These are phyloP conservation scores for Bradysia coprophila DNA, from an alignment of 1,140 invertebrate species.

Conservation along the genomic window DNA sequence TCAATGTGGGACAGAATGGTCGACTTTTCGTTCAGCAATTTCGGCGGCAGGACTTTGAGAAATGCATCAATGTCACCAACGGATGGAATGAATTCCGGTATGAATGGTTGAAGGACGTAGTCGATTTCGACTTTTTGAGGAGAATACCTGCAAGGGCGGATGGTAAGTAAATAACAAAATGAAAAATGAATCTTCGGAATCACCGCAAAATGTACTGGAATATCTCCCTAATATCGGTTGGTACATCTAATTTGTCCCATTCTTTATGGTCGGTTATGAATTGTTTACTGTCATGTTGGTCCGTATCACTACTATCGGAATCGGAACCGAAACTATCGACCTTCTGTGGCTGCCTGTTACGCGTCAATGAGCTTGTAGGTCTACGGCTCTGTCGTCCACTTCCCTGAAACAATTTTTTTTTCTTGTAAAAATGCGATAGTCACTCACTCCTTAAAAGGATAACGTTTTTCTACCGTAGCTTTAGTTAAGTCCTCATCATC, in stretches of 20 bases:
- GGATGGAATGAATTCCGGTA: constrained; percentile 92
- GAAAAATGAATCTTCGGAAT: constrained; percentile 7
- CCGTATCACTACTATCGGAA: constrained; percentile 6
- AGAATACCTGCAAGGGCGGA: constrained; percentile 57
- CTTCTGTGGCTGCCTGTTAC: not conserved
- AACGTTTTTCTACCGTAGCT: too few species aligned
- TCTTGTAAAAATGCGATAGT: too few species aligned
- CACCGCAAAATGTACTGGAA: constrained; percentile 86
- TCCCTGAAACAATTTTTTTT: too few species aligned
- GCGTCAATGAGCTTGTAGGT: not conserved
- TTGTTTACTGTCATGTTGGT: not conserved
- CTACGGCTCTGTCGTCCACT: too few species aligned
- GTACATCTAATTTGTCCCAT: constrained; percentile 67
- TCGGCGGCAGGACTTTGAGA: constrained; percentile 76
- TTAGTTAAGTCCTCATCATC: too few species aligned
- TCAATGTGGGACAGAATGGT: constrained; percentile 14
- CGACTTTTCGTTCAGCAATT: constrained; percentile 40
- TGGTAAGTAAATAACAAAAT: constrained; percentile 1
- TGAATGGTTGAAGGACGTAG: constrained; percentile 81
- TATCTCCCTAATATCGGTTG: constrained; percentile 73
- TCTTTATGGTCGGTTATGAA: constrained; percentile 47
- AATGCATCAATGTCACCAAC: constrained; percentile 98
- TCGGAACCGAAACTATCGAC: not conserved
- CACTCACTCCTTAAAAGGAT: too few species aligned
- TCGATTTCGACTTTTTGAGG: constrained; percentile 82